Conservation (phyloP, 2,888 invertebrate genomes). For the Chydorus sphaericus region DNA sequence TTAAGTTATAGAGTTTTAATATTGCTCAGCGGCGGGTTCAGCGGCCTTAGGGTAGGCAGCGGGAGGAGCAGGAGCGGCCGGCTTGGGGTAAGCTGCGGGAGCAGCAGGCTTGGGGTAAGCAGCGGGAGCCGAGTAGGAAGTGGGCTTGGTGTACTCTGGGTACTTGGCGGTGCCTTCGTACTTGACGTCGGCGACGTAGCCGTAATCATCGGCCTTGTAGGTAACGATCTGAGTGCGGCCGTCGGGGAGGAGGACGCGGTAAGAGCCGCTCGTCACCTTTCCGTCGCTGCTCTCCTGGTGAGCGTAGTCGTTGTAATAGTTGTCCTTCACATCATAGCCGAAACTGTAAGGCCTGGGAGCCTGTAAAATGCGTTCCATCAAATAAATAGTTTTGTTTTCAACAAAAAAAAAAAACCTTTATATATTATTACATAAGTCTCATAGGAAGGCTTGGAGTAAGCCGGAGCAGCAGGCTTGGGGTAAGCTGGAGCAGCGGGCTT, state of each 20-base stretch:
- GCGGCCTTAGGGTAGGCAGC: background rate
- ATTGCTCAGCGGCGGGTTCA: too few species aligned
- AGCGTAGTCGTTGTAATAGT: constrained; percentile 65
- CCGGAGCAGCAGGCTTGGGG: too few species aligned
- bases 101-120: background rate
- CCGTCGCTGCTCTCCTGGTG: constrained; percentile 77
- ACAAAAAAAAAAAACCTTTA: background rate
- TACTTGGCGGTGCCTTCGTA: constrained; percentile 55
- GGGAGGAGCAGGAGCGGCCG: constrained; percentile 16
- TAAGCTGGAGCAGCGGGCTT: background rate
- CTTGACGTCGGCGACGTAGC: constrained; percentile 72
- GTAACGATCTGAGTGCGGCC: constrained; percentile 71
- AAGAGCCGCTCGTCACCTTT: constrained; percentile 68
- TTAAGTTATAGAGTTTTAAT: too few species aligned
- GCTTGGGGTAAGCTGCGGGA: constrained; percentile 16
- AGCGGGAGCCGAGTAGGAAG: background rate
- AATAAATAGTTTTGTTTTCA: background rate
- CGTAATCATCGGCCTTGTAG: constrained; percentile 67
- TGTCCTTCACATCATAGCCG: constrained; percentile 69
- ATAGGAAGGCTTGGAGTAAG: background rate
- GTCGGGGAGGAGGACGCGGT: constrained; percentile 67
- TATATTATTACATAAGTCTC: background rate
- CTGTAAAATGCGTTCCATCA: background rate
- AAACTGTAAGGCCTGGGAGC: constrained; percentile 57
- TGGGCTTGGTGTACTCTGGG: constrained; percentile 18